Conservation (phyloP, 2,888 invertebrate genomes). For the Hydriomena furcata region DNA sequence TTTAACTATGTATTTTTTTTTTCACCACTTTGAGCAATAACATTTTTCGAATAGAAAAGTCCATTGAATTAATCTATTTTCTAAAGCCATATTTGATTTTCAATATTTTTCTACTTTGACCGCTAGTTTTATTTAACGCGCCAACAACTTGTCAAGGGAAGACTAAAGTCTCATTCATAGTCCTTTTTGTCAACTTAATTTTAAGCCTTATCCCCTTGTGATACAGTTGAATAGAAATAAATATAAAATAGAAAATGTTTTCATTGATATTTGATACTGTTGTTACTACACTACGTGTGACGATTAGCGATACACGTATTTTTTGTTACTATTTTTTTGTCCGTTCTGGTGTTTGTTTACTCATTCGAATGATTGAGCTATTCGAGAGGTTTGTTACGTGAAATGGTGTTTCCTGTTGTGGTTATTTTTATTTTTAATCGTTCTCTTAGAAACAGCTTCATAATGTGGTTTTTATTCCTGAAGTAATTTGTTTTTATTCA, state of each 20-base stretch:
- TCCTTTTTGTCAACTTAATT: not conserved
- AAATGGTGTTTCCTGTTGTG: constrained; percentile 4
- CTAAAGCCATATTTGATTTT: too few relatives aligned
- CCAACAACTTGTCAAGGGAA: too few relatives aligned
- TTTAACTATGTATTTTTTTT: too few relatives aligned
- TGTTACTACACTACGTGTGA: constrained; percentile 14
- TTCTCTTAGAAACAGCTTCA: too few relatives aligned
- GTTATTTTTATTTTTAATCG: not conserved
- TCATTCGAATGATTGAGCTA: constrained; percentile 22
- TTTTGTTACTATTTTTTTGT: constrained; percentile 21
- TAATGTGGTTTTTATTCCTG: too few relatives aligned
- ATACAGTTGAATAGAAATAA: not conserved
- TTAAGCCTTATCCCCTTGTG: not conserved
- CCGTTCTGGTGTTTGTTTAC: constrained; percentile 19
- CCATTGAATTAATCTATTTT: too few relatives aligned
- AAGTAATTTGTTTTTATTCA: not conserved
- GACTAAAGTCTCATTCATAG: not conserved
- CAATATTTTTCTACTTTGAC: too few relatives aligned
- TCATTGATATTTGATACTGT: constrained; percentile 21
- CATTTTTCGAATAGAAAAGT: too few relatives aligned
- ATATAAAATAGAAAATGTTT: not conserved
- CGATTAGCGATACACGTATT: constrained; percentile 17
- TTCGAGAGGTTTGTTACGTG: constrained; percentile 12
- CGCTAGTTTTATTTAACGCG: too few relatives aligned
- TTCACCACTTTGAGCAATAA: too few relatives aligned